Conservation (phyloP, 2,888 invertebrate genomes). For the Agrilus mali region DNA sequence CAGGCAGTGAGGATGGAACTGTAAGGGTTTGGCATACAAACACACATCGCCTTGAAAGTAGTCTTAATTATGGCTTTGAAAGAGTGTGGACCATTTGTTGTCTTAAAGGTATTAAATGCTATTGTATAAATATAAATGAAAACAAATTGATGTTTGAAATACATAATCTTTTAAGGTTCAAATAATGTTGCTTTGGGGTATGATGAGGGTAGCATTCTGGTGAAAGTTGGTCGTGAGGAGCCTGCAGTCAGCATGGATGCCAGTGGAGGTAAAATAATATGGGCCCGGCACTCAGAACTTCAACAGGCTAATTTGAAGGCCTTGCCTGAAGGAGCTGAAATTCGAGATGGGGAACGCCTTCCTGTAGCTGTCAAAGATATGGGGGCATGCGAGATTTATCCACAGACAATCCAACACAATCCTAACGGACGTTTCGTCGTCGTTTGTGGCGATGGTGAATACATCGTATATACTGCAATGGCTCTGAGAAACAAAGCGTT, state of each 20-base stretch:
- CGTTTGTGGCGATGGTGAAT: slow-evolving; percentile 98
- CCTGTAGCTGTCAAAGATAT: slow-evolving; percentile 95
- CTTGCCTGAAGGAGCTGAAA: slow-evolving; percentile 60
- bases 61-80: slow-evolving; percentile 95
- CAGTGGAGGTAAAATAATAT: slow-evolving; percentile 95
- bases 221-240: slow-evolving; percentile 95
- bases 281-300: slow-evolving; percentile 97
- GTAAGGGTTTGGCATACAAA: slow-evolving; percentile 98
- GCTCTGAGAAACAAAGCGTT: slow-evolving; percentile 97
- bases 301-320: slow-evolving; percentile 93
- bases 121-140: too few species aligned
- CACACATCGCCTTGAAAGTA: slow-evolving; percentile 92
- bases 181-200: slow-evolving; percentile 98
- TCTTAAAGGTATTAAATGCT: slow-evolving; percentile 39
- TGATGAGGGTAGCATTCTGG: slow-evolving; percentile 91
- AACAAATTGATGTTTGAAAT: too few species aligned
- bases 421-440: slow-evolving; percentile 92
- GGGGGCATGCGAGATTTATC: slow-evolving; percentile 99
- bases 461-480: slow-evolving; percentile 99
- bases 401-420: slow-evolving; percentile 96
- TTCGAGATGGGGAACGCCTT: slow-evolving; percentile 85
- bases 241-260: slow-evolving; percentile 99
- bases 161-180: slow-evolving; percentile 48
- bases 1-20: slow-evolving; percentile 96
- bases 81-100: slow-evolving; percentile 95